phyloP scores from a whole-genome alignment of 2,888 invertebrate species.

The Melanophora roralis region DNA sequence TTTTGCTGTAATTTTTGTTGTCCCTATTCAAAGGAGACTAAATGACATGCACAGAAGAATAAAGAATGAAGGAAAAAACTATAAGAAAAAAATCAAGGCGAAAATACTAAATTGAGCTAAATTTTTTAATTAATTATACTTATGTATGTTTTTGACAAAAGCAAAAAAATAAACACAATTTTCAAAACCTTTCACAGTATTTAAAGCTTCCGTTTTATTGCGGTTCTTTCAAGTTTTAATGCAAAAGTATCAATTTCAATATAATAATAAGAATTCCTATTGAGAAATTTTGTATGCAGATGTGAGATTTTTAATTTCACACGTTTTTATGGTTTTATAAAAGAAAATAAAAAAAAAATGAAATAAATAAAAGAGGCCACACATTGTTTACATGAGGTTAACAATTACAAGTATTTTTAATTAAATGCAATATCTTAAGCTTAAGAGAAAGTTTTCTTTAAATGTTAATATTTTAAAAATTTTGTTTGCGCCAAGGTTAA shows the following conservation, averaged over 20 bases:
- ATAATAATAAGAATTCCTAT: background rate
- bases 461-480: too few species aligned
- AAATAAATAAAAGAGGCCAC: background rate
- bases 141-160: background rate
- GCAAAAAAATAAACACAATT: background rate
- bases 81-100: slow-evolving; percentile 16
- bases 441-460: too few species aligned
- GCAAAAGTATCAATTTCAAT: slow-evolving; percentile 45
- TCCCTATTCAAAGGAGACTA: background rate
- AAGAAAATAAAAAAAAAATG: background rate
- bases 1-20: background rate
- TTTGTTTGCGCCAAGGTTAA: too few species aligned
- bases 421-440: too few species aligned
- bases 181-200: background rate
- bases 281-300: slow-evolving; percentile 25
- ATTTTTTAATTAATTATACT: slow-evolving; percentile 48
- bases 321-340: slow-evolving; percentile 54
- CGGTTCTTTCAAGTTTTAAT: background rate
- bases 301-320: slow-evolving; percentile 32
- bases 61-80: background rate
- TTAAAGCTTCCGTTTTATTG: slow-evolving; percentile 51
- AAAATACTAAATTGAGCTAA: background rate
- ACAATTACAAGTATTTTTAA: background rate
- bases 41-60: slow-evolving; percentile 19
- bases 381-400: background rate